phyloP scores from a whole-genome alignment of 2,113 vertebrate genomes.

The Neotragus pygmaeus region DNA sequence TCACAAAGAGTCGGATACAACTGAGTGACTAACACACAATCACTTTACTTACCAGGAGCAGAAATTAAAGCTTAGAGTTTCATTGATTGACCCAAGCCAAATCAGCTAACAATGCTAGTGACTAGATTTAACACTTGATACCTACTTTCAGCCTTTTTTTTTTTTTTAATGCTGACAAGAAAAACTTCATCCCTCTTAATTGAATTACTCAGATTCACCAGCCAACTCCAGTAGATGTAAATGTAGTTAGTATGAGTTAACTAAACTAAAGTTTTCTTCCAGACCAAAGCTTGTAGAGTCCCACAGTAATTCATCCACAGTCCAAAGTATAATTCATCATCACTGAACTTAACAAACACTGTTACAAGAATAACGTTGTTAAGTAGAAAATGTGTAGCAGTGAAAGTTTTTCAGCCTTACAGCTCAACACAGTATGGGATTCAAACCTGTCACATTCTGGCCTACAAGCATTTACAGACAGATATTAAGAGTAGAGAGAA shows the following conservation, averaged over 20 bases:
- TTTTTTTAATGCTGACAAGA: not conserved
- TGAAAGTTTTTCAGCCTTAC: not conserved
- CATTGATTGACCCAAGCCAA: not conserved
- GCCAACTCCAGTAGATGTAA: not conserved
- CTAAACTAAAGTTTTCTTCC: not conserved
- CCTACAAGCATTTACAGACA: conserved; percentile 38
- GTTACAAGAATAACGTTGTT: not conserved
- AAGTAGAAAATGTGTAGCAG: not conserved
- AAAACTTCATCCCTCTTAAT: not conserved
- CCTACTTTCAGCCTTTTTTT: not conserved
- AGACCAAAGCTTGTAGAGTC: not conserved
- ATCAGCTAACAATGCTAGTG: not conserved
- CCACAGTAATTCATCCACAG: not conserved
- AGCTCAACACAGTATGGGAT: not conserved
- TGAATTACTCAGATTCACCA: not conserved
- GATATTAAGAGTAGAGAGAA: conserved; percentile 45
- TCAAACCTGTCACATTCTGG: not conserved
- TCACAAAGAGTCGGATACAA: not conserved
- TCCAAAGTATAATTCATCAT: not conserved
- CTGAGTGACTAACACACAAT: not conserved
- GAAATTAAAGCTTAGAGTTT: not conserved
- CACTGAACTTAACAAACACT: not conserved
- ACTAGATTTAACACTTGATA: not conserved
- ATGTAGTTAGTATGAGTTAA: not conserved
- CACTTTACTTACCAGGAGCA: not conserved